Conservation (phyloP, 2,888 invertebrate genomes). For the Dorcus hopei region DNA sequence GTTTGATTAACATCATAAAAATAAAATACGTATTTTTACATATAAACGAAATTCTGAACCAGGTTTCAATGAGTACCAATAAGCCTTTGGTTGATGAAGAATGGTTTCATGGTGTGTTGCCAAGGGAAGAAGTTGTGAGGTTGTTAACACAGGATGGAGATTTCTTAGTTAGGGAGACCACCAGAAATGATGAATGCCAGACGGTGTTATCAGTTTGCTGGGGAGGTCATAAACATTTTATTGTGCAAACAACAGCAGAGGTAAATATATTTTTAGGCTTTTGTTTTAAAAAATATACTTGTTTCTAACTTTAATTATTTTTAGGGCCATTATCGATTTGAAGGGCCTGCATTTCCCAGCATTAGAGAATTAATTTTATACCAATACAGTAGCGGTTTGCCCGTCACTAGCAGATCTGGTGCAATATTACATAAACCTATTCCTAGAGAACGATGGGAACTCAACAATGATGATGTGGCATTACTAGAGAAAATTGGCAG, state of each 20-base stretch:
- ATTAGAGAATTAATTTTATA: conserved; percentile 88
- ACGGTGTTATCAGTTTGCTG: conserved; percentile 93
- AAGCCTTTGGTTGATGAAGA: conserved; percentile 84
- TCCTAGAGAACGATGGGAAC: conserved; percentile 88
- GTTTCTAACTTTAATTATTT: conserved; percentile 23
- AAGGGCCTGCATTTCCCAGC: conserved; percentile 90
- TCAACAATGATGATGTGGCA: conserved; percentile 92
- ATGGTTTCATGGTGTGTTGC: conserved; percentile 96
- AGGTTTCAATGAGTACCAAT: conserved; percentile 51
- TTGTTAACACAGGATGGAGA: conserved; percentile 90
- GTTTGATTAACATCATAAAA: neutral
- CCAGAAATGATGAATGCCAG: conserved; percentile 86
- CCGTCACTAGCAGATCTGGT: conserved; percentile 90
- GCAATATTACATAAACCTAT: conserved; percentile 84
- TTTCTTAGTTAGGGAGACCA: conserved; percentile 91
- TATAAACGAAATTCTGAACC: neutral
- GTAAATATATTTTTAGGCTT: conserved; percentile 50
- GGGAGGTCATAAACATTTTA: conserved; percentile 96
- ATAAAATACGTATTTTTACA: neutral
- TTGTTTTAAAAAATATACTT: neutral
- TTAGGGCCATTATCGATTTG: conserved; percentile 88
- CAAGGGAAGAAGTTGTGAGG: conserved; percentile 92
- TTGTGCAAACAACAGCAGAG: conserved; percentile 91
- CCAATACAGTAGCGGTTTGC: conserved; percentile 80
- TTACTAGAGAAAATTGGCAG: conserved; percentile 90